Percentiles rank a stretch among this genome's conserved stretches.
phyloP scores from a whole-genome alignment of 2,888 invertebrate genomes.

The Lepidocyrtinus sp. region DNA sequence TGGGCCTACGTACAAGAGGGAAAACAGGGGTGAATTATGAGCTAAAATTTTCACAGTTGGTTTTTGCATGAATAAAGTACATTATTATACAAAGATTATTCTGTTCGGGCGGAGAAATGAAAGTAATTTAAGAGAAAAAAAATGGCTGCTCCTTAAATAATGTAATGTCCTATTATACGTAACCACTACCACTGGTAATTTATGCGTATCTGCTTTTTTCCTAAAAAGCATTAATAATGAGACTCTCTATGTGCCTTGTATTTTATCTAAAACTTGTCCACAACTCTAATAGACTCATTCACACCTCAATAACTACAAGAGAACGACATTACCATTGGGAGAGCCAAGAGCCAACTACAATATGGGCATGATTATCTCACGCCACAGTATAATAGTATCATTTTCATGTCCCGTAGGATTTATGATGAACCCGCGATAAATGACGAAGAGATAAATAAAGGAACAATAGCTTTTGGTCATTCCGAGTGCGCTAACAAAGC shows the following conservation, averaged over 20 bases:
- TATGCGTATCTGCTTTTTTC: constrained; percentile 1
- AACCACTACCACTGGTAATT: background rate
- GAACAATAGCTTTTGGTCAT: background rate
- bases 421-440: background rate
- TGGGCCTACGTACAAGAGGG: background rate
- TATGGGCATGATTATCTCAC: constrained; percentile 33
- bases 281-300: constrained; percentile 68
- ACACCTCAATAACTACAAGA: constrained; percentile 64
- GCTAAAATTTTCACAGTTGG: constrained; percentile 19
- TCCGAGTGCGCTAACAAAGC: background rate
- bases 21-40: constrained; percentile 31
- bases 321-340: background rate
- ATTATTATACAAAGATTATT: background rate
- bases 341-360: background rate
- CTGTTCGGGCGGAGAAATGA: background rate
- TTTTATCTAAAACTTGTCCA: constrained; percentile 43
- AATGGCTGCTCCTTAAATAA: constrained; percentile 3
- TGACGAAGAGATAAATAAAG: background rate
- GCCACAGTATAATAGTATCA: constrained; percentile 14
- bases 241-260: background rate
- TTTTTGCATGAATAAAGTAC: background rate
- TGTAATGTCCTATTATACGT: background rate
- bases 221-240: constrained; percentile 1
- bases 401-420: background rate
- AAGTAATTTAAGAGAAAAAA: background rate